These are phyloP conservation scores for Craniophora ligustri DNA, from an alignment of 2,888 invertebrate species.

Conservation along the genomic window DNA sequence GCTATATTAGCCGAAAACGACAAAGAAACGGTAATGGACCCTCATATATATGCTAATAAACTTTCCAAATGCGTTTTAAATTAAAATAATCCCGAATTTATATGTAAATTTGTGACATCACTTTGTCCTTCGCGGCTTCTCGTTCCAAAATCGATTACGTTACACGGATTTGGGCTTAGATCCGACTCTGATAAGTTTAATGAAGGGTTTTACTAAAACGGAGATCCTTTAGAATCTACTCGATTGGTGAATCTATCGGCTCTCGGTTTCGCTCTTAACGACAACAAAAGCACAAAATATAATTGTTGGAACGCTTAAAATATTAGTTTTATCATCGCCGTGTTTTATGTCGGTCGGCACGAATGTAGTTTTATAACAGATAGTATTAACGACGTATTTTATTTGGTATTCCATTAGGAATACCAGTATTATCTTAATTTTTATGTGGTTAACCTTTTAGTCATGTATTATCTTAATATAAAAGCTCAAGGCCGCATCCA, in stretches of 20 bases:
- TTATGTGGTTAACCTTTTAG: constrained; percentile 78
- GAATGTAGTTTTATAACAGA: constrained; percentile 66
- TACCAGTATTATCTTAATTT: constrained; percentile 79
- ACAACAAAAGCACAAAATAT: constrained; percentile 42
- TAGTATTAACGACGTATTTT: constrained; percentile 68
- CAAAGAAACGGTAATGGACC: constrained; percentile 82
- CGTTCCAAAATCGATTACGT: constrained; percentile 84
- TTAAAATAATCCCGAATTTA: constrained; percentile 87
- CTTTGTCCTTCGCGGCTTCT: constrained; percentile 84
- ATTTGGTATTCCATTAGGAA: constrained; percentile 67
- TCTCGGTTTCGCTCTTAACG: constrained; percentile 35
- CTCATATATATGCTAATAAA: constrained; percentile 86
- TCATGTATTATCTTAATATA: constrained; percentile 72
- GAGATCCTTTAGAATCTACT: constrained; percentile 74
- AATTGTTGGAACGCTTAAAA: constrained; percentile 48
- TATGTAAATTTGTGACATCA: constrained; percentile 86
- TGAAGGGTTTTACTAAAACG: constrained; percentile 80
- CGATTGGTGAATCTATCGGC: constrained; percentile 70
- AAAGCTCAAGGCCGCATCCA: constrained; percentile 66
- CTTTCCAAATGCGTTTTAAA: constrained; percentile 84
- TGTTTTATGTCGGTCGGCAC: constrained; percentile 62
- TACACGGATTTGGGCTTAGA: constrained; percentile 82
- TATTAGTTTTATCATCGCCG: constrained; percentile 61
- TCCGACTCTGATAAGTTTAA: constrained; percentile 81
- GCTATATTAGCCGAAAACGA: constrained; percentile 74